These are phyloP conservation scores for Scaptomyza graminum DNA, from an alignment of 1,140 invertebrate genomes.

Conservation along the genomic window DNA sequence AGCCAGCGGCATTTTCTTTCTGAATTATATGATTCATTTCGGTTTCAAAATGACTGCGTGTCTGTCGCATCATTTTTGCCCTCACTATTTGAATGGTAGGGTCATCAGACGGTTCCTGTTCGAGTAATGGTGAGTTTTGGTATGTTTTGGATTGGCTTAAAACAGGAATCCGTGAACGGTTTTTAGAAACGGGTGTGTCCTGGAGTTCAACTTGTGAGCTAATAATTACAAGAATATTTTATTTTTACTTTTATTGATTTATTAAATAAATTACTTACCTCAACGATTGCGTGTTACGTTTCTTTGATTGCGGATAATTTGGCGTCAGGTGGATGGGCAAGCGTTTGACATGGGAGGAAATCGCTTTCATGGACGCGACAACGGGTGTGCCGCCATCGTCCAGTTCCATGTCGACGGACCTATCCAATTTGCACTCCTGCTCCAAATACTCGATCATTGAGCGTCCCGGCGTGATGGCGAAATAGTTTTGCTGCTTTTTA, in stretches of 20 bases:
- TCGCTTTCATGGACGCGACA: background rate
- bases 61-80: conserved; percentile 22
- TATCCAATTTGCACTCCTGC: conserved; percentile 24
- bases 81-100: conserved; percentile 37
- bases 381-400: conserved; percentile 37
- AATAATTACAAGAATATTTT: background rate
- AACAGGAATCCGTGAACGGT: conserved; percentile 29
- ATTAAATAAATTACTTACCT: background rate
- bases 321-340: conserved; percentile 53
- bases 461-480: conserved; percentile 39
- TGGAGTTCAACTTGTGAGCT: conserved; percentile 6
- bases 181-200: background rate
- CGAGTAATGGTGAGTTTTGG: conserved; percentile 2
- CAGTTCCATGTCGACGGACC: conserved; percentile 5
- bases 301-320: conserved; percentile 62
- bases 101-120: conserved; percentile 21
- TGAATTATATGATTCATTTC: background rate
- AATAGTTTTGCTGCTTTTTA: conserved; percentile 4
- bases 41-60: conserved; percentile 7
- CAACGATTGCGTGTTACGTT: conserved; percentile 20
- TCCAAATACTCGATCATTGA: conserved; percentile 63
- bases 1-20: background rate
- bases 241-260: background rate
- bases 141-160: background rate
- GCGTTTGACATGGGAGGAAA: conserved; percentile 31